Evolutionary conservation across 2,113 vertebrate genomes (phyloP).

Genomic region (Odocoileus virginianus): DNA sequence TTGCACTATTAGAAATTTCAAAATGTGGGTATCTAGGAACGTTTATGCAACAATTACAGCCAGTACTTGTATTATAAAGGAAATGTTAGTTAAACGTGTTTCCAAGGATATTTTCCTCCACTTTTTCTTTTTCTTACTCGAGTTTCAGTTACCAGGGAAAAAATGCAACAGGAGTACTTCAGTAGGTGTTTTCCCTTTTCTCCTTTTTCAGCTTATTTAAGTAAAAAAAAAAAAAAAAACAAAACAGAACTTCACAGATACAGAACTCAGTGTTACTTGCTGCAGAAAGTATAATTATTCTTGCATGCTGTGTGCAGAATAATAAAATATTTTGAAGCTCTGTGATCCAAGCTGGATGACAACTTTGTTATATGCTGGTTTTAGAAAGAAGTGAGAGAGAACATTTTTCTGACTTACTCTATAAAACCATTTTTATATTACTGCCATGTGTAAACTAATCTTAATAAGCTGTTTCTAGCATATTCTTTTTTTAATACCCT

Average conservation of each 20-base stretch:
- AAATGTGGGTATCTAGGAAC: not conserved
- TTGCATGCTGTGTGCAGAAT: not conserved
- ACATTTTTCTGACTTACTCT: not conserved
- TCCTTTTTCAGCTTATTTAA: not conserved
- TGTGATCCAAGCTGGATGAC: not conserved
- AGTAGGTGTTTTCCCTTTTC: not conserved
- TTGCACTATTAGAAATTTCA: not conserved
- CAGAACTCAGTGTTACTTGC: not conserved
- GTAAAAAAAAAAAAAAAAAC: not conserved
- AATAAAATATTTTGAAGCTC: not conserved
- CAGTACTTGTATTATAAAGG: not conserved
- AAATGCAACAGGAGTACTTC: not conserved
- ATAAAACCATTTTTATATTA: not conserved
- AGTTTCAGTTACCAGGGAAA: not conserved
- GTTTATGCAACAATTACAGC: not conserved
- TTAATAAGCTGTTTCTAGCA: not conserved
- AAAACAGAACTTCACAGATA: not conserved
- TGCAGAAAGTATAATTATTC: not conserved
- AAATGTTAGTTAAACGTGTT: not conserved
- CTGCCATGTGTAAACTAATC: not conserved
- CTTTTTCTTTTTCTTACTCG: not conserved
- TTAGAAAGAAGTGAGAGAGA: not conserved
- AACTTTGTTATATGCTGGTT: not conserved
- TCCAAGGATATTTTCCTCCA: not conserved
- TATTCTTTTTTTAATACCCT: not conserved